These are phyloP conservation scores for Cotesia congregata DNA, from an alignment of 2,888 invertebrate genomes.

Conservation along the genomic window DNA sequence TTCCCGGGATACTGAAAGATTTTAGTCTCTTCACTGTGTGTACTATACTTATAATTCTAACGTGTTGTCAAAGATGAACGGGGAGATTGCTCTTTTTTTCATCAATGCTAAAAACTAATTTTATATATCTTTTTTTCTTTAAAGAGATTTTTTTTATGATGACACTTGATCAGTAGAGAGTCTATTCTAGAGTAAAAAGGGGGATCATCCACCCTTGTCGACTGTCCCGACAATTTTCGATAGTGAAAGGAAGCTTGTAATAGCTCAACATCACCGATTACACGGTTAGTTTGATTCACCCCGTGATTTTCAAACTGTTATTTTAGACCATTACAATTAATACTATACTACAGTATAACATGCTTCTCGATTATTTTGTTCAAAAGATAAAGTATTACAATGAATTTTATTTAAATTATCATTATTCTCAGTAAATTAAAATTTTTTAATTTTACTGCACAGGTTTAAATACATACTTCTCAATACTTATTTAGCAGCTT, in stretches of 20 bases:
- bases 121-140: background rate
- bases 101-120: slow-evolving; percentile 1
- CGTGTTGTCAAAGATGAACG: background rate
- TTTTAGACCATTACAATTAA: background rate
- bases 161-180: background rate
- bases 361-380: background rate
- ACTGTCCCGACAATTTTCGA: background rate
- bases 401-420: background rate
- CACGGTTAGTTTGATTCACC: slow-evolving; percentile 68
- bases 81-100: background rate
- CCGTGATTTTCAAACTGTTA: slow-evolving; percentile 57
- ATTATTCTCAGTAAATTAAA: background rate
- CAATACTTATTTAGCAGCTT: no score
- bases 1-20: slow-evolving; percentile 48
- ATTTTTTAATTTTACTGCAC: no score
- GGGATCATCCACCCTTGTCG: background rate
- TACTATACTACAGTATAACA: background rate
- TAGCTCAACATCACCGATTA: slow-evolving; percentile 66
- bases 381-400: background rate
- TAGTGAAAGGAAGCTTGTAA: slow-evolving; percentile 52
- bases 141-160: background rate
- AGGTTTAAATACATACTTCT: no score
- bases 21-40: background rate
- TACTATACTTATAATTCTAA: slow-evolving; percentile 4
- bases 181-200: background rate